Evolutionary conservation across 2,113 vertebrate species (phyloP).

Genomic region (Serilophus lunatus): DNA sequence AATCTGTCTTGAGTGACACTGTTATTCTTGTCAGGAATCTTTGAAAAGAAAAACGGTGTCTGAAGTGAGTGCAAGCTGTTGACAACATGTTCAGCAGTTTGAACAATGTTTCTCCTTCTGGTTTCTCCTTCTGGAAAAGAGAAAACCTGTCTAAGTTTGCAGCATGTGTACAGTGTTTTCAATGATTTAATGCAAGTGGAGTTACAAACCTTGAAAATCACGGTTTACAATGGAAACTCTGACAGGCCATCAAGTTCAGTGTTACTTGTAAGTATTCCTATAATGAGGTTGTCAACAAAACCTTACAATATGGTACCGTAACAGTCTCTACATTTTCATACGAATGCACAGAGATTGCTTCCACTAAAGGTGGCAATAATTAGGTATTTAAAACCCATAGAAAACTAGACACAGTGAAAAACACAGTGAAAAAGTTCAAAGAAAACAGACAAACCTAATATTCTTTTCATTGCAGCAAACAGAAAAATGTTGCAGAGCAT

Average conservation of each 20-base stretch:
- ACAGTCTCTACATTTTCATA: constrained; percentile 6
- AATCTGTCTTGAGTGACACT: neutral
- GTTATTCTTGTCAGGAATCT: neutral
- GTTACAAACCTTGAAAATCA: constrained; percentile 15
- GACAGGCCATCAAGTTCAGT: constrained; percentile 24
- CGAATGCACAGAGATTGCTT: neutral
- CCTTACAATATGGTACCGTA: neutral
- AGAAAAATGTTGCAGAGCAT: neutral
- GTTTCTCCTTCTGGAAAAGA: neutral
- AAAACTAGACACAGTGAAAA: neutral
- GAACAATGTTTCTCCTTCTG: neutral
- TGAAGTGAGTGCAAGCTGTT: neutral
- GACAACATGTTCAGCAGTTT: neutral
- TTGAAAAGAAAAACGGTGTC: neutral
- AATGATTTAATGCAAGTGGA: neutral
- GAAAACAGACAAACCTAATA: neutral
- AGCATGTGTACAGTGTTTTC: neutral
- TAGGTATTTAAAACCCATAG: neutral
- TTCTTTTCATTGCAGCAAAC: neutral
- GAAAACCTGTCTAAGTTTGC: neutral
- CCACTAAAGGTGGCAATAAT: neutral
- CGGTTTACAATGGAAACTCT: constrained; percentile 30
- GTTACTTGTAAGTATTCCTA: neutral
- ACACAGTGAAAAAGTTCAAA: neutral
- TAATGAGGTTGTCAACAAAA: constrained; percentile 41